A percentile compares a stretch with the other conserved stretches of the same genome.
Conservation (phyloP, 2,113 vertebrate species). For the Myrmophylax atrothorax region DNA sequence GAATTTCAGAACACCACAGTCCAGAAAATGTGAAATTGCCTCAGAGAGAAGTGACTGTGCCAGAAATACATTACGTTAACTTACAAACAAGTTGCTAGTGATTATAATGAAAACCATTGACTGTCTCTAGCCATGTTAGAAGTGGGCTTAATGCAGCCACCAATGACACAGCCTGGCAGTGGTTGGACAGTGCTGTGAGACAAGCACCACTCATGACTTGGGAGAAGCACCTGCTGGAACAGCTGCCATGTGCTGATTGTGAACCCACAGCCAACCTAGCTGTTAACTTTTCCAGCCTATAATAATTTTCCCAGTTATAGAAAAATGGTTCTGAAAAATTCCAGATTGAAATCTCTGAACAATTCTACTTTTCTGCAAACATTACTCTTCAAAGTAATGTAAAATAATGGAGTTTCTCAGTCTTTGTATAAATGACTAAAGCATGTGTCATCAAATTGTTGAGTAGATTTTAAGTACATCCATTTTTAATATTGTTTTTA, state of each 20-base stretch:
- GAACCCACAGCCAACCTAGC: not conserved
- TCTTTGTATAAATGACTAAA: not conserved
- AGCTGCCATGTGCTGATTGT: not conserved
- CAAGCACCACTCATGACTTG: not conserved
- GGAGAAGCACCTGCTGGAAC: not conserved
- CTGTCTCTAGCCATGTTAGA: not conserved
- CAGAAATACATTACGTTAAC: not conserved
- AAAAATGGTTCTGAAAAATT: not conserved
- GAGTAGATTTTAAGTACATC: not conserved
- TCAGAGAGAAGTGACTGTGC: not conserved
- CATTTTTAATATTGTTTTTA: not conserved
- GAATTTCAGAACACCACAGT: not conserved
- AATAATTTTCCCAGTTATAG: not conserved
- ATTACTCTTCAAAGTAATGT: not conserved
- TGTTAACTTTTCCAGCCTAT: not conserved
- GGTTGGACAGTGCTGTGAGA: fast-evolving
- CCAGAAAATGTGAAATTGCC: not conserved
- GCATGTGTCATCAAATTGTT: not conserved
- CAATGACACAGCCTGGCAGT: not conserved
- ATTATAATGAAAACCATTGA: not conserved
- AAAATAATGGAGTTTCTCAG: not conserved
- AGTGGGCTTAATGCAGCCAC: fast-evolving
- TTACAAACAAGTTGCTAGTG: not conserved
- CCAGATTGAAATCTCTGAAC: not conserved
- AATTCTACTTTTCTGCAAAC: not conserved